Conservation (phyloP, 1,140 invertebrate genomes). For the Drosophila virilis region DNA sequence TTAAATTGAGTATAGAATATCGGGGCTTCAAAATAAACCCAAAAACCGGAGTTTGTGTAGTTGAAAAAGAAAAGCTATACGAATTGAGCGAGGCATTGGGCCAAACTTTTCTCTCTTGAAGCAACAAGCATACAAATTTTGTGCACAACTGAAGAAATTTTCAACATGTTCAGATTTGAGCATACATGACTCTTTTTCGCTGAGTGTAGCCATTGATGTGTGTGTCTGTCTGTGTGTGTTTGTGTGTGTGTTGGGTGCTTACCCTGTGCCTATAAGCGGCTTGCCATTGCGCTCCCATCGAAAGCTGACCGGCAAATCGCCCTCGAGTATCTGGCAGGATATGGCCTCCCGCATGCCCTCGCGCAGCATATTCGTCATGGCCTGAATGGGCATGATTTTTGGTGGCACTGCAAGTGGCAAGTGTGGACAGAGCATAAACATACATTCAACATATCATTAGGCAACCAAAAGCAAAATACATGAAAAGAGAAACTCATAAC, state of each 20-base stretch:
- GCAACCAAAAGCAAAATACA: constrained; percentile 13
- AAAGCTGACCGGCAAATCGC: constrained; percentile 96
- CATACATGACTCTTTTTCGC: not conserved
- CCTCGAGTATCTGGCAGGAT: constrained; percentile 96
- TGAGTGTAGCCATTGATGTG: not conserved
- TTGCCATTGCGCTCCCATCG: constrained; percentile 93
- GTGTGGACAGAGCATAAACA: not conserved
- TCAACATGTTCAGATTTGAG: no score
- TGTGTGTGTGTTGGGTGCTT: constrained; percentile 14
- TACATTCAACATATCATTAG: constrained; percentile 1
- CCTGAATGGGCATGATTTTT: constrained; percentile 93
- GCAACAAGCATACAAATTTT: no score
- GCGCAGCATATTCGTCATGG: constrained; percentile 91
- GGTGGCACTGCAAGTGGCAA: constrained; percentile 89
- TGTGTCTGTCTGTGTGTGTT: not conserved
- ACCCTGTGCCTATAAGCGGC: constrained; percentile 85
- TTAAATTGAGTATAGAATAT: no score
- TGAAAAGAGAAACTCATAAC: constrained; percentile 44
- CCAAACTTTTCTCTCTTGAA: no score
- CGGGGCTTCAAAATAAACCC: no score
- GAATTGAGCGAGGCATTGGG: no score
- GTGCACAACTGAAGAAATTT: no score
- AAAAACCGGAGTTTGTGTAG: no score
- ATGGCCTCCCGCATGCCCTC: constrained; percentile 97
- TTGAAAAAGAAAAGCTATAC: no score